Conservation (phyloP, 2,888 invertebrate species). For the Hecatera dysodea region DNA sequence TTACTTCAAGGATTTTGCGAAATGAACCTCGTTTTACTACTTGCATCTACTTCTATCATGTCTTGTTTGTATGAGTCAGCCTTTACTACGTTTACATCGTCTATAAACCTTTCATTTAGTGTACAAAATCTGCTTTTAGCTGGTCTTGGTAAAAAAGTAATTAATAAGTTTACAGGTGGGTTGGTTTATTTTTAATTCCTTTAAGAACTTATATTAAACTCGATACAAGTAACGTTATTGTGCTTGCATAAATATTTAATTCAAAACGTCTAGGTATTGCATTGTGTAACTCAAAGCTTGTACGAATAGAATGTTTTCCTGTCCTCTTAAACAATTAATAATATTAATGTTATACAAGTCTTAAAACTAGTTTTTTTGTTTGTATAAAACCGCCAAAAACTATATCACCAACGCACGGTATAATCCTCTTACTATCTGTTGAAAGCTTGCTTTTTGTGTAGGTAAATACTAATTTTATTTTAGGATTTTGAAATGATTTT, state of each 20-base stretch:
- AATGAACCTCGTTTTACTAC: slow-evolving; percentile 61
- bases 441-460: not conserved
- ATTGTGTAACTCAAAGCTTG: not conserved
- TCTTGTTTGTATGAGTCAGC: slow-evolving; percentile 45
- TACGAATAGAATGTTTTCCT: not conserved
- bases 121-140: slow-evolving; percentile 17
- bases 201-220: not conserved
- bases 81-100: slow-evolving; percentile 25
- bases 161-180: not conserved
- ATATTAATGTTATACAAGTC: not conserved
- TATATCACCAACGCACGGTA: not conserved
- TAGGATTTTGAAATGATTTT: slow-evolving; percentile 7
- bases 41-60: slow-evolving; percentile 50
- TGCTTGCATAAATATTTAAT: not conserved
- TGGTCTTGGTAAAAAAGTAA: slow-evolving; percentile 4
- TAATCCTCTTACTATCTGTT: not conserved
- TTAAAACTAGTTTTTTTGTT: not conserved
- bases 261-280: not conserved
- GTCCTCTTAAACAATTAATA: not conserved
- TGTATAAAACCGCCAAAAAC: not conserved
- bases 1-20: slow-evolving; percentile 73
- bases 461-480: not conserved
- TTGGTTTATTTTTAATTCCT: not conserved
- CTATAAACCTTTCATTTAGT: slow-evolving; percentile 43
- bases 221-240: not conserved